phyloP scores from a whole-genome alignment of 2,888 invertebrate species.

The Alitta virens region DNA sequence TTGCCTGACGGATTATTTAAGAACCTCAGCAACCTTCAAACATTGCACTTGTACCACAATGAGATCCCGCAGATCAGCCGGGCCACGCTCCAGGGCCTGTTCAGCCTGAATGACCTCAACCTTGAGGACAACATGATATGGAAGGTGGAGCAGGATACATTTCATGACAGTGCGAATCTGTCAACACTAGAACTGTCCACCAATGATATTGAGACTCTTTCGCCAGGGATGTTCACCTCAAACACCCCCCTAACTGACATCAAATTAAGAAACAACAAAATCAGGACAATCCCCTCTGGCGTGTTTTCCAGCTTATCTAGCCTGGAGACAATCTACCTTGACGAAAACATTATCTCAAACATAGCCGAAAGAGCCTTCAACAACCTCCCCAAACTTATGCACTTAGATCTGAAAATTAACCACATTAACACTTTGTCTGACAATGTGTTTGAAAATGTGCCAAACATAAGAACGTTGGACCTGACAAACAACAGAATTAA shows the following conservation, averaged over 20 bases:
- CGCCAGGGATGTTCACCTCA: slow-evolving; percentile 11
- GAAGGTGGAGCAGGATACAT: slow-evolving; percentile 8
- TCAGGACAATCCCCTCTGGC: slow-evolving; percentile 13
- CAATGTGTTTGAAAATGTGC: slow-evolving; percentile 17
- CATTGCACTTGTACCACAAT: slow-evolving; percentile 23
- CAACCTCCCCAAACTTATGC: slow-evolving; percentile 10
- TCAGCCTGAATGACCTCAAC: slow-evolving; percentile 17
- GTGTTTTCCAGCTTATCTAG: slow-evolving; percentile 8
- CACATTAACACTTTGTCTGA: slow-evolving; percentile 5
- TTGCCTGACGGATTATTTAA: slow-evolving; percentile 14
- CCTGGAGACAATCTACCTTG: slow-evolving; percentile 19
- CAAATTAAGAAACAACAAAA: slow-evolving; percentile 19
- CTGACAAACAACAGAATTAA: slow-evolving; percentile 16
- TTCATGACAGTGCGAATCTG: slow-evolving; percentile 7
- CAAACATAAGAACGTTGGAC: slow-evolving; percentile 8
- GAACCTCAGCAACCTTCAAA: slow-evolving; percentile 3
- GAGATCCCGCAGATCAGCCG: slow-evolving; percentile 12
- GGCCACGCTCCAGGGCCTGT: slow-evolving; percentile 15
- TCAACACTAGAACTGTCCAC: slow-evolving; percentile 18
- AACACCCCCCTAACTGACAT: slow-evolving; percentile 4
- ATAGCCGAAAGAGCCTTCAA: slow-evolving; percentile 13
- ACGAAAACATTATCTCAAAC: slow-evolving; percentile 11
- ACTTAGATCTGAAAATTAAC: slow-evolving; percentile 22
- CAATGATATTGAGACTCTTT: slow-evolving; percentile 17
- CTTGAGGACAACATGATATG: slow-evolving; percentile 22